phyloP scores from a whole-genome alignment of 1,140 invertebrate genomes.

The fruit fly (Drosophila melanogaster) region DNA sequence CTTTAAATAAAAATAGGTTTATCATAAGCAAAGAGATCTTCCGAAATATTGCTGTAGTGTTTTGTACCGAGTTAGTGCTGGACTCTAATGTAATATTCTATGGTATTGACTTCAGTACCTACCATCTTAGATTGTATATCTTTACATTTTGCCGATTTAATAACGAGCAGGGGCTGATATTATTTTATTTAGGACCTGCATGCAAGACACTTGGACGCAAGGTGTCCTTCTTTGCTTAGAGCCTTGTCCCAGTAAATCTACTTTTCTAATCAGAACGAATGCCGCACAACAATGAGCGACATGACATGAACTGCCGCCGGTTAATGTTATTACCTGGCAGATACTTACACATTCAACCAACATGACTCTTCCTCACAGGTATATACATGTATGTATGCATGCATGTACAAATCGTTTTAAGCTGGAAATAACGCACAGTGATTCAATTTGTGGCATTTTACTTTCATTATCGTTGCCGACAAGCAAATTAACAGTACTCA shows the following conservation, averaged over 20 bases:
- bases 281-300: constrained; percentile 42
- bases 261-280: constrained; percentile 31
- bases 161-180: constrained; percentile 22
- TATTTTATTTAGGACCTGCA: constrained; percentile 30
- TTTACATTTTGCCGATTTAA: constrained; percentile 29
- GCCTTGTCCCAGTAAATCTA: constrained; percentile 44
- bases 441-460: constrained; percentile 74
- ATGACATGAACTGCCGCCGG: constrained; percentile 41
- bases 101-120: no score
- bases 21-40: no score
- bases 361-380: constrained; percentile 12
- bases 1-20: no score
- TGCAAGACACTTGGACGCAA: no score
- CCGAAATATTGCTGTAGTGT: no score
- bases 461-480: constrained; percentile 42
- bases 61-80: no score
- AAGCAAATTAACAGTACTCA: constrained; percentile 67
- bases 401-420: constrained; percentile 44
- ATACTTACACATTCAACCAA: constrained; percentile 13
- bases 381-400: neutral
- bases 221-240: constrained; percentile 1
- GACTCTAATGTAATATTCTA: no score
- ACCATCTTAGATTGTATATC: constrained; percentile 7
- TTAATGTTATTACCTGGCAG: constrained; percentile 44
- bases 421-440: constrained; percentile 47